These are phyloP conservation scores for Myiotriccus ornatus DNA, from an alignment of 2,797 vertebrate genomes.

Conservation along the genomic window DNA sequence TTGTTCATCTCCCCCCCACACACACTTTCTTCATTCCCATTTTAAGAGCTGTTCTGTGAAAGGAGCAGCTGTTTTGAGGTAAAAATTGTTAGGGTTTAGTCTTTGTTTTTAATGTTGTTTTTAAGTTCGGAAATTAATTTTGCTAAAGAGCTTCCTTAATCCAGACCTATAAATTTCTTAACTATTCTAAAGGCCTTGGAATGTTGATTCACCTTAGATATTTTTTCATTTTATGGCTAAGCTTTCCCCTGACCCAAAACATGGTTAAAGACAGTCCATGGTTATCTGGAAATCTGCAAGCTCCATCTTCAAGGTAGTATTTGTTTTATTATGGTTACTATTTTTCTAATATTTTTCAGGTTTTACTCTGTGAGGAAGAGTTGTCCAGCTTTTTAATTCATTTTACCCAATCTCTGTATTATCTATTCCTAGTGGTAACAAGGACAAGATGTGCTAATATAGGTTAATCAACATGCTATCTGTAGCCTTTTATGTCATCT, in stretches of 20 bases:
- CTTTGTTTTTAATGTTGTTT: background rate
- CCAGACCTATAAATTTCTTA: background rate
- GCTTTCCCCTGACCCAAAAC: background rate
- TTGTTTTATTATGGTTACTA: background rate
- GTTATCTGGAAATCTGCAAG: background rate
- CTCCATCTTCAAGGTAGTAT: background rate
- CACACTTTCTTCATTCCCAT: background rate
- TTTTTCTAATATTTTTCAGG: background rate
- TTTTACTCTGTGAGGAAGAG: background rate
- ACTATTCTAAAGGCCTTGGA: background rate
- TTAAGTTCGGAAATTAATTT: background rate
- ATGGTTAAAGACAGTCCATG: background rate
- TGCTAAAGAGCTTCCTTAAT: background rate
- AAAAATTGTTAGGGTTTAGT: background rate
- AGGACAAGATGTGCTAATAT: constrained; percentile 28
- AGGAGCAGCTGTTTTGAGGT: background rate
- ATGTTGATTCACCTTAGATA: background rate
- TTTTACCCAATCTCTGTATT: background rate
- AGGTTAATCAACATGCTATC: constrained; percentile 18
- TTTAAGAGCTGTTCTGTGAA: background rate
- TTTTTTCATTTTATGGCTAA: background rate
- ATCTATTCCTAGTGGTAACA: background rate
- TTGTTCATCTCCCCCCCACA: background rate
- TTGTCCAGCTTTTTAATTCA: background rate
- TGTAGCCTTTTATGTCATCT: constrained; percentile 27